Evolutionary conservation across 92 coral and sea anemone genomes (phyloP).

Genomic region (Paragorgia papillata): DNA sequence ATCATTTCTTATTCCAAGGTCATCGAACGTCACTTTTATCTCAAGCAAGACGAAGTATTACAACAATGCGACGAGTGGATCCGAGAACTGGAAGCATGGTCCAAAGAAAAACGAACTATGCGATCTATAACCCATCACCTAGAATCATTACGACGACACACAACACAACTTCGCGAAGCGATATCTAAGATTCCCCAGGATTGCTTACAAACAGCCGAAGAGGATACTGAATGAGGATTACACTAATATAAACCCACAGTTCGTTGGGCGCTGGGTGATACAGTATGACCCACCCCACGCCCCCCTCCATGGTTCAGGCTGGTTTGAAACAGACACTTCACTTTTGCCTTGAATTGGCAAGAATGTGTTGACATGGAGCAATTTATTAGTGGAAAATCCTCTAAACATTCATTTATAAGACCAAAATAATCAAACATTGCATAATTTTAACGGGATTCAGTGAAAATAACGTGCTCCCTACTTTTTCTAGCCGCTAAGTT

Average conservation of each 20-base stretch:
- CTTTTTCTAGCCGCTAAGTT: no score
- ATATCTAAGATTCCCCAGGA: slow-evolving; percentile 62
- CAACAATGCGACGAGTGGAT: slow-evolving; percentile 94
- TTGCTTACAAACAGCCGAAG: slow-evolving; percentile 20
- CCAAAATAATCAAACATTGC: no score
- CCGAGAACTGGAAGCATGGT: slow-evolving; percentile 77
- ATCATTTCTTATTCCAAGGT: slow-evolving; percentile 58
- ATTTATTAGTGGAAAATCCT: no score
- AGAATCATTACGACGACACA: slow-evolving; percentile 87
- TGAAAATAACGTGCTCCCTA: no score
- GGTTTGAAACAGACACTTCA: no score
- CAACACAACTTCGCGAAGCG: slow-evolving; percentile 76
- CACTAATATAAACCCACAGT: not conserved
- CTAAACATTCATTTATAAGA: no score
- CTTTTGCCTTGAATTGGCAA: no score
- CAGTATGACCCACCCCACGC: no score
- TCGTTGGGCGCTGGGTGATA: no score
- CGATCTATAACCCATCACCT: slow-evolving; percentile 89
- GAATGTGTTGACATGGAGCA: no score
- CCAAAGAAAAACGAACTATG: slow-evolving; percentile 72
- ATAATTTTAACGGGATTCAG: no score
- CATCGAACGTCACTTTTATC: slow-evolving; percentile 91
- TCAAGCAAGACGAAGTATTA: slow-evolving; percentile 89
- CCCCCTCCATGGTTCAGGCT: no score
- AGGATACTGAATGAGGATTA: slow-evolving; percentile 11